Evolutionary conservation across 2,797 vertebrate species (phyloP).

Genomic region (Naso thynnoides): DNA sequence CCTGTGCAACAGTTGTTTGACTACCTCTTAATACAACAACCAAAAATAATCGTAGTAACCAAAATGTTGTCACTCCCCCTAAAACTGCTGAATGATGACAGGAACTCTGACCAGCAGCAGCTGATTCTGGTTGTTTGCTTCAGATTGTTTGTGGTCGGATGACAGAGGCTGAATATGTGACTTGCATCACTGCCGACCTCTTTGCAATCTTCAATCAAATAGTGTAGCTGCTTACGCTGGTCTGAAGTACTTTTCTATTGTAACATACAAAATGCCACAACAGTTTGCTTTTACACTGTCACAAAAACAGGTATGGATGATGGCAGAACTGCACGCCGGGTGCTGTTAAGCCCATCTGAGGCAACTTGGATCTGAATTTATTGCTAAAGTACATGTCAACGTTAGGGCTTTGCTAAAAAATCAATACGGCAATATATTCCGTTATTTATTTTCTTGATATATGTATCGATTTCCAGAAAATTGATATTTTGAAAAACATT

Average conservation of each 20-base stretch:
- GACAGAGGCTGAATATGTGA: background rate
- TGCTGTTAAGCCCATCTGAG: background rate
- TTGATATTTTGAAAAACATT: no score
- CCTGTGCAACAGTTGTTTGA: conserved; percentile 12
- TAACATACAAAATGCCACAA: background rate
- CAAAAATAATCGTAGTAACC: background rate
- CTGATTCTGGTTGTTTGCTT: background rate
- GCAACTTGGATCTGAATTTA: no score
- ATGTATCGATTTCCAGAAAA: no score
- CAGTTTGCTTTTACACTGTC: background rate
- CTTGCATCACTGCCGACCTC: background rate
- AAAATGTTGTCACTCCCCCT: background rate
- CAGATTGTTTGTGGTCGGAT: conserved; percentile 9
- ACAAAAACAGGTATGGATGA: no score
- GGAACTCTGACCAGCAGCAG: background rate
- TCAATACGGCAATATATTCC: no score
- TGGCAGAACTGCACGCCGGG: background rate
- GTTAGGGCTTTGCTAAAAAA: no score
- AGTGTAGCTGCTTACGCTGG: no score
- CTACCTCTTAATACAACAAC: conserved; percentile 4
- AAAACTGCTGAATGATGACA: background rate
- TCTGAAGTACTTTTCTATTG: background rate
- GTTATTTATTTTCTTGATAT: no score
- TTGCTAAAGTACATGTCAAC: no score
- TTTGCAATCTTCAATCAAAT: no score